Evolutionary conservation across 1,140 invertebrate species (phyloP).

Genomic region (Orius insidiosus): DNA sequence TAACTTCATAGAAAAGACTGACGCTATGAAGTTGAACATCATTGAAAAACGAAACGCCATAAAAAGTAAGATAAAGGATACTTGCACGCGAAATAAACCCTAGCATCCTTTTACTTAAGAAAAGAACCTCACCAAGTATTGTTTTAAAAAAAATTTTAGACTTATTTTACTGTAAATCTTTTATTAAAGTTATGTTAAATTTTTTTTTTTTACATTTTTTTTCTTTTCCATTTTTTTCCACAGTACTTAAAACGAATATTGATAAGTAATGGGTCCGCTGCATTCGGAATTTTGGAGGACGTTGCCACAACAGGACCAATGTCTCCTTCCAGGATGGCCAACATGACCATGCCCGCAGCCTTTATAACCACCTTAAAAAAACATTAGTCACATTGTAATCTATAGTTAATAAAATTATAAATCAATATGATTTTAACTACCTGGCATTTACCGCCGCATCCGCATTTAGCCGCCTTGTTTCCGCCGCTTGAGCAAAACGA

Average conservation of each 20-base stretch:
- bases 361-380: constrained; percentile 51
- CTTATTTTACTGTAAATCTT: too few relatives aligned
- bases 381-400: neutral
- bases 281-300: constrained; percentile 38
- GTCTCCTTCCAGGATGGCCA: constrained; percentile 53
- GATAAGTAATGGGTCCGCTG: constrained; percentile 24
- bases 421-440: constrained; percentile 21
- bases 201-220: too few relatives aligned
- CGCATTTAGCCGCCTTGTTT: constrained; percentile 44
- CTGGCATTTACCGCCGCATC: constrained; percentile 51
- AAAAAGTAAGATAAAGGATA: too few relatives aligned
- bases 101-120: too few relatives aligned
- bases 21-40: constrained; percentile 26
- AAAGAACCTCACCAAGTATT: too few relatives aligned
- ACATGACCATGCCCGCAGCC: constrained; percentile 63
- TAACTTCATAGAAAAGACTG: constrained; percentile 28
- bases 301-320: constrained; percentile 67
- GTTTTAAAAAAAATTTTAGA: too few relatives aligned
- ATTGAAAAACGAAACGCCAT: constrained; percentile 11
- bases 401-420: neutral
- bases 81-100: too few relatives aligned
- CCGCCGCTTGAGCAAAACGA: constrained; percentile 64
- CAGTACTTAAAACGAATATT: constrained; percentile 41
- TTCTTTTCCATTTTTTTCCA: too few relatives aligned
- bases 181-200: too few relatives aligned